Base-by-base conservation (phyloP, 1,140 invertebrate species). In the Leptonema lineaticorne region DNA sequence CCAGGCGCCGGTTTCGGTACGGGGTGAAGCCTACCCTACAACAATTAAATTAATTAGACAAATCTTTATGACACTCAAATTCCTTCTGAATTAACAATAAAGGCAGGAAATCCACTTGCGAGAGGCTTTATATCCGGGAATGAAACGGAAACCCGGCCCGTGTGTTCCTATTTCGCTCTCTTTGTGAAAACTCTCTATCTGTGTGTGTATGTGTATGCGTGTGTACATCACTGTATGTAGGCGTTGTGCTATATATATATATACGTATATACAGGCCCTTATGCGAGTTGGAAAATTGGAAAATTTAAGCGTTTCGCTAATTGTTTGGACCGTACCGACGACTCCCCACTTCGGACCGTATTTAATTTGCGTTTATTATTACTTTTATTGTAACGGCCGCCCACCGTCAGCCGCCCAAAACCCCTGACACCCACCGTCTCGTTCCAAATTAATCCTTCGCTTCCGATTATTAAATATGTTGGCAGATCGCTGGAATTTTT, bases 221-320 rank as follows among this genome's bases (percentile, higher is more conserved):
- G 53, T 9, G n/a, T n/a, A n/a, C n/a, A 26, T 28, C 8, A 11
- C 24, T 28, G 14, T 59, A 29, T 59, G 11, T 33, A 22, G 16
- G n/a, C 33, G 57, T 33, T 7, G 30, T 4, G 14, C 7, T 33
- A 26, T 9, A 16, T 5, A 14, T 57, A 1, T 27, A 26, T 27
- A 22, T 59, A 24, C 29, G 46, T 50, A 28, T 2, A 46, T 48
- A 16, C 14, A 14, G 6, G 41, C 57, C n/a, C 7, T 22, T 45
- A 37, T 60, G 62, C 46, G 67, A 24, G 56, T 69, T 60, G 70
- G 65, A 64, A 69, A 69, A 72, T 72, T 72, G 68, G 62, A 69
- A 69, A 69, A 67, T 72, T 72, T 72, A 72, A 69, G 67, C 68
- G 69, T 72, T 72, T 58, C 66, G 64, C 71, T 72, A 72, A 72